These are phyloP conservation scores for Sapajus apella DNA, from an alignment of 2,113 vertebrate genomes.

Conservation along the genomic window DNA sequence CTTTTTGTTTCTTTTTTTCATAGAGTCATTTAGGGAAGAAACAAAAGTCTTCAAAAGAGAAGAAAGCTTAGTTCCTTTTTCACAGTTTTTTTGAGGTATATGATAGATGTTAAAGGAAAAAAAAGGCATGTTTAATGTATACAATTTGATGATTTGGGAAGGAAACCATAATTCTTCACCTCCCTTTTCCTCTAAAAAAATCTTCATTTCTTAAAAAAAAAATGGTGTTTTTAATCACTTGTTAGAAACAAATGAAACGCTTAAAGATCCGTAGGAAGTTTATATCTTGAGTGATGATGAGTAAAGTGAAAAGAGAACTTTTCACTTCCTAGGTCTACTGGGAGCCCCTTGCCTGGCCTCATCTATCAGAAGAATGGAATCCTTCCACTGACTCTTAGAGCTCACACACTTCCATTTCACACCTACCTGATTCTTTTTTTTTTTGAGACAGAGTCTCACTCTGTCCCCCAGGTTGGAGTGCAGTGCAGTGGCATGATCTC, in stretches of 20 bases:
- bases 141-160: not conserved
- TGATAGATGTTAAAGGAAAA: not conserved
- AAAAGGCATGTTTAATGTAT: not conserved
- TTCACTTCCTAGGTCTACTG: not conserved
- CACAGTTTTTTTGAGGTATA: not conserved
- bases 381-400: not conserved
- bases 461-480: too few relatives aligned
- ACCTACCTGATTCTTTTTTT: not conserved
- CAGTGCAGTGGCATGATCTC: too few relatives aligned
- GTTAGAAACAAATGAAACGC: not conserved
- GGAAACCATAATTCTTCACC: not conserved
- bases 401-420: not conserved
- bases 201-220: not conserved
- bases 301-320: not conserved
- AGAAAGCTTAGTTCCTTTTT: not conserved
- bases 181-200: not conserved
- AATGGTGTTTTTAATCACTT: not conserved
- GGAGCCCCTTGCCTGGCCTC: not conserved
- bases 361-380: not conserved
- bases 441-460: too few relatives aligned
- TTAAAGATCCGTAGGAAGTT: not conserved
- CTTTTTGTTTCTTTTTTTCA: not conserved
- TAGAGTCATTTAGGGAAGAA: not conserved
- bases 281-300: not conserved
- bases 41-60: constrained; percentile 9